Evolutionary conservation across 2,888 invertebrate genomes (phyloP), one percentile per base, ranked within the genome.

Genomic region (Abscondita cerata): DNA sequence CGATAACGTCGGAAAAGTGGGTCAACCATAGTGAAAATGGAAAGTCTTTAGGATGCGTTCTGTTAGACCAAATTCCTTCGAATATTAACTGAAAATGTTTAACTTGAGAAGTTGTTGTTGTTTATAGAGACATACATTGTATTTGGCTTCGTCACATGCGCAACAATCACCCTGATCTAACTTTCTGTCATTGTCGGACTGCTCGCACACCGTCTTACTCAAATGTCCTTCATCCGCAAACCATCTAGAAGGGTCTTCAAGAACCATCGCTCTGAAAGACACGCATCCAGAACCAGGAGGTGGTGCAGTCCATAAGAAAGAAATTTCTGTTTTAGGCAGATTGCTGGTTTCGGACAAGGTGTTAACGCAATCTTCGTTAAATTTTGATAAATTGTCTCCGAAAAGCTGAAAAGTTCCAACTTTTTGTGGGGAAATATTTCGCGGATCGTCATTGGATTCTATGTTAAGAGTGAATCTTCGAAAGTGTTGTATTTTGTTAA

Each of bases 1-100:
- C 97, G 73, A 99, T 93, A 11, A 99, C 88, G 80, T 98, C 98
- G 0, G 97, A 97, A 84, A 98, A 99, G 81, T 98, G 96, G 0
- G 96, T 94, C 64, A 96, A 81, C 91, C 95, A 96, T 65, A 92
- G 83, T 38, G 94, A 92, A 75, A 86, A 87, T 0, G 98, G 98
- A 81, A 94, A 99, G 81, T 98, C 92, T 81, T 93, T 97, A 0
- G 98, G 98, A 80, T 99, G 98, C 0, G 97, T 96, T 75, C 91
- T 88, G 70, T 92, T 87, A 0, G 97, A 96, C 98, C 98, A 99
- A 55, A 96, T 85, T 0, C 98, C 98, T 81, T 97, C 91, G 77
- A 92, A 98, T 78, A 86, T 86, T 78, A 92, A 82, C 92, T 92
- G 70, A 73, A 68, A 67, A 33, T 18, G 48, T 33, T 12, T 16